Evolutionary conservation across 2,888 invertebrate species (phyloP).

Genomic region (Orthosia cruda): DNA sequence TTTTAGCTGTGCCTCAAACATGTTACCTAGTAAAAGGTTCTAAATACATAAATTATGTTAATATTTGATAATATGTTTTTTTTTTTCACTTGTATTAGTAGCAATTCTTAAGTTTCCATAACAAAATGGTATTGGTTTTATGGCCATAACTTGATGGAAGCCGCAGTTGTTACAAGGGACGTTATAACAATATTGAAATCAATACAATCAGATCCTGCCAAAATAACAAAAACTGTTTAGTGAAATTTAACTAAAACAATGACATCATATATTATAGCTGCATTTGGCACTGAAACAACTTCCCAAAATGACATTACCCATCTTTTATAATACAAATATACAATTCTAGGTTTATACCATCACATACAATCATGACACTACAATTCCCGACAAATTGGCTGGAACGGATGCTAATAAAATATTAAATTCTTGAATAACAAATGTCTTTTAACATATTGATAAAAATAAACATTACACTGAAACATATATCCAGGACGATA

Average conservation of each 20-base stretch:
- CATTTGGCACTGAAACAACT: slow-evolving; percentile 79
- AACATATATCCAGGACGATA: slow-evolving; percentile 5
- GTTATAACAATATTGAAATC: slow-evolving; percentile 6
- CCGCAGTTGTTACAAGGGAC: neutral
- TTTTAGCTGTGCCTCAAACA: slow-evolving; percentile 2
- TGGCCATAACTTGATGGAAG: neutral
- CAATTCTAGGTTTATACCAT: slow-evolving; percentile 30
- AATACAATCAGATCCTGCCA: slow-evolving; percentile 4
- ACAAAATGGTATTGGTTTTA: neutral
- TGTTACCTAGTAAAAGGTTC: slow-evolving; percentile 11
- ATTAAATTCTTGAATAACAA: slow-evolving; percentile 11
- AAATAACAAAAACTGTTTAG: neutral
- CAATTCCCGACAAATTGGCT: neutral
- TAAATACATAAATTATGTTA: neutral
- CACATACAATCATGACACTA: slow-evolving; percentile 16
- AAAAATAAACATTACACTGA: slow-evolving; percentile 28
- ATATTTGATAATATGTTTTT: slow-evolving; percentile 2
- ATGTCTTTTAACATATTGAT: slow-evolving; percentile 3
- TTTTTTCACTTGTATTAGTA: neutral
- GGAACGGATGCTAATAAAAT: slow-evolving; percentile 3
- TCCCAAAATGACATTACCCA: slow-evolving; percentile 78
- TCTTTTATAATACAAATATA: slow-evolving; percentile 40
- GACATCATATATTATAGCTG: slow-evolving; percentile 10
- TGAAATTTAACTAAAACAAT: slow-evolving; percentile 1
- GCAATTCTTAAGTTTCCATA: neutral